Conservation (phyloP, 2,888 invertebrate genomes). For the Ommatoiulus sabulosus region DNA sequence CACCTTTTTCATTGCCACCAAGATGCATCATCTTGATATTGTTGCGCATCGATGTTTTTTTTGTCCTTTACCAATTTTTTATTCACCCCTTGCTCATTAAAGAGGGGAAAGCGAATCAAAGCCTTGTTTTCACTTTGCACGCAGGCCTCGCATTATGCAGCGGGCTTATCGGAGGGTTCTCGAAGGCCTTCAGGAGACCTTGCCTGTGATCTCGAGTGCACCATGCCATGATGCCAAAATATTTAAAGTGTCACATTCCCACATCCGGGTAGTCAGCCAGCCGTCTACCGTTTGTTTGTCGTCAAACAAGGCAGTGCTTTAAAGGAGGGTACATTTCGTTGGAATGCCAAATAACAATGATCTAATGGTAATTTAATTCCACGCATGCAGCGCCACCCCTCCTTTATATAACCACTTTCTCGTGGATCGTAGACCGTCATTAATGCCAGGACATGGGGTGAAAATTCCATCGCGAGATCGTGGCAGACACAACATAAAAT, state of each 20-base stretch:
- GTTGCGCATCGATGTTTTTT: neutral
- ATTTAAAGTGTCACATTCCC: conserved; percentile 9
- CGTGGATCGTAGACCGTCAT: neutral
- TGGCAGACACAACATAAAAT: conserved; percentile 29
- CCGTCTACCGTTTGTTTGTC: conserved; percentile 31
- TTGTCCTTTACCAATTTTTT: neutral
- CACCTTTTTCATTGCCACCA: neutral
- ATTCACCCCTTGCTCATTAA: neutral
- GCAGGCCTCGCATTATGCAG: neutral
- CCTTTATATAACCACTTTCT: conserved; percentile 31
- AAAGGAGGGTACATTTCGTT: neutral
- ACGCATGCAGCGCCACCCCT: conserved; percentile 27
- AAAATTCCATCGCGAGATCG: neutral
- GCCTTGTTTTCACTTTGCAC: neutral
- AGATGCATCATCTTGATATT: conserved; percentile 7
- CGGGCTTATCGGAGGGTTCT: neutral
- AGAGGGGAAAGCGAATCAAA: neutral
- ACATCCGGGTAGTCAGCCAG: conserved; percentile 24
- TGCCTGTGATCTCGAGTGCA: neutral
- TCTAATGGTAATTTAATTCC: conserved; percentile 36
- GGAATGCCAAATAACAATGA: conserved; percentile 40
- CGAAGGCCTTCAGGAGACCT: conserved; percentile 32
- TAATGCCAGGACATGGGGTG: conserved; percentile 18
- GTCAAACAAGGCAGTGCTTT: conserved; percentile 1
- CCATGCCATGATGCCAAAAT: conserved; percentile 22